These are phyloP conservation scores for Lycodopsis pacificus DNA, from an alignment of 2,797 vertebrate genomes.

Conservation along the genomic window DNA sequence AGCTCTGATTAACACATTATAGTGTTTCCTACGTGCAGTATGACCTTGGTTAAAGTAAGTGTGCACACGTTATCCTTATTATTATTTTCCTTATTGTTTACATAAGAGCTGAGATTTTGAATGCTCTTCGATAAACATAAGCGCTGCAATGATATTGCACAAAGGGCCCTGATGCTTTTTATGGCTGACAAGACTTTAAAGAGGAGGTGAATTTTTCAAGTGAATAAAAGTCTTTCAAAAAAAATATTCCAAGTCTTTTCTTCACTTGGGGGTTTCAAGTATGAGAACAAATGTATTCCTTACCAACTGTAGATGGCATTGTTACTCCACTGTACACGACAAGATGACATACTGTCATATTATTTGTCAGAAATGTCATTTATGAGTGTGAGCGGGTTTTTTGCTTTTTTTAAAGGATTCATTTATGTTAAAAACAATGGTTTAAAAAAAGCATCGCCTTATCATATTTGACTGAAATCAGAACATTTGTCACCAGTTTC, in stretches of 20 bases:
- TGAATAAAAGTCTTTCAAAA: constrained; percentile 83
- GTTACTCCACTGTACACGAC: not conserved
- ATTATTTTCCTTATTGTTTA: constrained; percentile 70
- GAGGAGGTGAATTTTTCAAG: constrained; percentile 80
- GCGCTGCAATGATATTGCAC: constrained; percentile 81
- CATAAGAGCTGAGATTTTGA: constrained; percentile 58
- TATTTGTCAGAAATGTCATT: not conserved
- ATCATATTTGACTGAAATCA: not conserved
- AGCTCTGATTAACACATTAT: constrained; percentile 64
- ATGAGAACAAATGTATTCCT: not conserved
- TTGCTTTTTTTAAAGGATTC: not conserved
- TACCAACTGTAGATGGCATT: not conserved
- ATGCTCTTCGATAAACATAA: constrained; percentile 75
- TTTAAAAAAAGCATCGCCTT: not conserved
- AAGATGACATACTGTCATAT: not conserved
- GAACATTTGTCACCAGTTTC: not conserved
- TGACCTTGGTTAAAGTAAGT: constrained; percentile 44
- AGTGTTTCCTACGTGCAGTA: constrained; percentile 51
- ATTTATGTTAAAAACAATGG: not conserved
- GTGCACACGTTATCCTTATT: constrained; percentile 42
- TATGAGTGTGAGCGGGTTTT: not conserved
- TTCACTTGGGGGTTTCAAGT: not conserved
- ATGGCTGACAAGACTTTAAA: constrained; percentile 67
- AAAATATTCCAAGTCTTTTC: not conserved
- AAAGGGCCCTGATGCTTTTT: constrained; percentile 75